Base-by-base conservation (phyloP, 1,140 invertebrate species). In the Drosophila orena region DNA sequence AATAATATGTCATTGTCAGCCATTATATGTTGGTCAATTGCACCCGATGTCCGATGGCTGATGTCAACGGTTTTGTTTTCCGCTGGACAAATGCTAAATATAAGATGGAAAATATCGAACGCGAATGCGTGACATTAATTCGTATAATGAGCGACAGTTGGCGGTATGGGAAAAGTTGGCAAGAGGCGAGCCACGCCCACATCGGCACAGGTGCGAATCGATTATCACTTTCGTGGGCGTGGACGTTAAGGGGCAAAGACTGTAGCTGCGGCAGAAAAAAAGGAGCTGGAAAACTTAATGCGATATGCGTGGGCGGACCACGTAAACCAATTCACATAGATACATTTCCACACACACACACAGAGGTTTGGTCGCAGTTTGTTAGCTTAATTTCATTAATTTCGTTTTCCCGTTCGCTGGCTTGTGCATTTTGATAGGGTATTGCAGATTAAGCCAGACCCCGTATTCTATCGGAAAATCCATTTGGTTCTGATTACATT, bases 381-480 rank as follows among this genome's bases (percentile, higher is more conserved):
- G 49, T 69, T 37, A 46, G 52, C 77, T 77, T 85, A 88, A 86
- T 86, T 86, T 86, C 78, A 86, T 86, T 86, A 86, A 86, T 88
- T 86, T 81, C 58, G 70, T 52, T 65, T 11, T n/a, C 43, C 55
- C 38, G 61, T 20, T 53, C 17, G 12, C 61, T 20, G 11, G 34
- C 12, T 65, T 17, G 43, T 35, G 47, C n/a, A 10, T 37, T 30
- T 44, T n/a, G n/a, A 37, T 35, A 12, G 58, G 15, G 14, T 22
- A 30, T 22, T 12, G 7, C 5, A 22, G 17, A 4, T 20, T 20
- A 5, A 11, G 15, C 42, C 12, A 17, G 7, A 40, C 8, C 2
- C n/a, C 2, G 17, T 8, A 20, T 20, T 43, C 10, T 6, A 43
- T 20, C n/a, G n/a, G n/a, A n/a, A n/a, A n/a, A n/a, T 20, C 10